phyloP scores from a whole-genome alignment of 2,888 invertebrate species.

The Trichopoda pennipes region DNA sequence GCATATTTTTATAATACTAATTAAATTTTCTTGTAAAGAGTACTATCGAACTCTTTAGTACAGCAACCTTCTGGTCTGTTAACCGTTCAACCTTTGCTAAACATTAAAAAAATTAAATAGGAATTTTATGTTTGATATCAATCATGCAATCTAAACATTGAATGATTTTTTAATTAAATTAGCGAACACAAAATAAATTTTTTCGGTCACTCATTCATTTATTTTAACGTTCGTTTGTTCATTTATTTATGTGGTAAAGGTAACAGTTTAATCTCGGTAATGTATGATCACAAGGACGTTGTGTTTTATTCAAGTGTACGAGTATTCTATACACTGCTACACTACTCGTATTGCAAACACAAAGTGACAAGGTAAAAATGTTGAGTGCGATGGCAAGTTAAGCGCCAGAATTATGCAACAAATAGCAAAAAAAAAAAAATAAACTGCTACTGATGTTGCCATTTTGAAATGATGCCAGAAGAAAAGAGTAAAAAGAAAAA shows the following conservation, averaged over 20 bases:
- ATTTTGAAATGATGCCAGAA: conserved; percentile 52
- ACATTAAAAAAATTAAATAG: not conserved
- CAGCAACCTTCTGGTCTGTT: not conserved
- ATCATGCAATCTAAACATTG: conserved; percentile 52
- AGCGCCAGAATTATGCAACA: conserved; percentile 29
- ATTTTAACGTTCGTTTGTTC: conserved; percentile 31
- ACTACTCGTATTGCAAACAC: not conserved
- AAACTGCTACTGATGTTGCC: conserved; percentile 42
- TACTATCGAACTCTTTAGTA: not conserved
- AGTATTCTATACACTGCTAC: not conserved
- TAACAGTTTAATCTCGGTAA: conserved; percentile 64
- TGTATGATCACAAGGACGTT: conserved; percentile 39
- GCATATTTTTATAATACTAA: conserved; percentile 36
- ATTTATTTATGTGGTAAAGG: conserved; percentile 60
- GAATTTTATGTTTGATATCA: conserved; percentile 43
- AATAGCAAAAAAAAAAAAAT: too few species aligned
- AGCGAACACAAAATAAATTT: conserved; percentile 38
- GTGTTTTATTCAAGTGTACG: conserved; percentile 4
- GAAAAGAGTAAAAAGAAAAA: not conserved
- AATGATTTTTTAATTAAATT: conserved; percentile 66
- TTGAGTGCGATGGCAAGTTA: conserved; percentile 7
- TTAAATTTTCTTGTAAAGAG: conserved; percentile 19
- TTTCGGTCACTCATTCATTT: conserved; percentile 17
- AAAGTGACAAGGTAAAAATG: conserved; percentile 45
- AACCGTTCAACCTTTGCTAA: not conserved